Base-by-base conservation (phyloP, 2,797 vertebrate genomes). In the Botia kubotai region DNA sequence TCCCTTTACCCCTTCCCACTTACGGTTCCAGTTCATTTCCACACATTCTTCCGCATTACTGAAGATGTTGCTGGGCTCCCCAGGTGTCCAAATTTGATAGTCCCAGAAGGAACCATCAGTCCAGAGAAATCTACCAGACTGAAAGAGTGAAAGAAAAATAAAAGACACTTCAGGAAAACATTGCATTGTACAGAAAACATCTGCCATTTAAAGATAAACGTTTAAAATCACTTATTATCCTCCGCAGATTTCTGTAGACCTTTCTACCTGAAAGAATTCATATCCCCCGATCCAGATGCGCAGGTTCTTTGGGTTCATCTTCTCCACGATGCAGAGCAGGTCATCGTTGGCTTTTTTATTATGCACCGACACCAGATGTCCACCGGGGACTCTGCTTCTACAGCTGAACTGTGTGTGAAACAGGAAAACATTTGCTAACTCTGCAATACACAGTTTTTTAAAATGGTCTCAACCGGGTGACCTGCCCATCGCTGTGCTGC, bases 111-210 rank as follows among this genome's bases (percentile, higher is more conserved):
- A 58, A 14, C 75, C 75, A 26, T 77, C 75, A 14, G 14, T 58
- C 65, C 65, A 77, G 10, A 58, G n/a, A 46, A 77, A 69, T 69
- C n/a, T 77, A n/a, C 65, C 63, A 26, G 63, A 57, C 75, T 68
- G 2, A 75, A 26, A 29, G 17, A 33, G 17, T 63, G 43, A 52
- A 0, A 46, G 2, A 75, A 23, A 50, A 0, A 65, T 60, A 60
- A 23, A 10, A 23, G 1, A 58, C 8, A 11, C 10, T 46, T 39
- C 43, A 46, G 43, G 10, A 46, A 46, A 46, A 46, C 1, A 11
- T 46, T 10, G 43, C 43, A 46, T 46, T 46, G 43, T 46, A 11
- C 10, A 10, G 43, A 2, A 10, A 46, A 46, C 43, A 46, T 11
- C 10, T 11, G 43, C 10, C 8, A 46, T 46, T 46, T 46, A 46